Evolutionary conservation across 2,113 vertebrate species (phyloP), one percentile per base, ranked within the genome.

Genomic region (Poeciliopsis occidentalis): DNA sequence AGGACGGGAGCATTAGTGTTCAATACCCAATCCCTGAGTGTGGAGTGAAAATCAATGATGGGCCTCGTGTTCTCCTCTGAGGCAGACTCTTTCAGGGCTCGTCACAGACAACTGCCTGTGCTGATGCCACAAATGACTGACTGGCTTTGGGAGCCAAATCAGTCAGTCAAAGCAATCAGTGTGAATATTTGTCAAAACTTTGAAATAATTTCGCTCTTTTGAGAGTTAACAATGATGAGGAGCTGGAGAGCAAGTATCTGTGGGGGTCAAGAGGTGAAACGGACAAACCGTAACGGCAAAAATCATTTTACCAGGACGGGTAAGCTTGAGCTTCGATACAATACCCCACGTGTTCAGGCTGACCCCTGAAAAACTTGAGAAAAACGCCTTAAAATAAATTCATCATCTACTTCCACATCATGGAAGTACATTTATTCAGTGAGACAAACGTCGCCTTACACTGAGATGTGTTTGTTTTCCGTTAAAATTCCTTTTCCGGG

Each of bases 41-140:
- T 74, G 62, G 61, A 41, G 67, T 37, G 73, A 26, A 51, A 68
- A 74, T 76, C 74, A 6, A 72, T 69, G 13, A 26, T 37, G 68
- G 2, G 60, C 68, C 41, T 76, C 34, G 17, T 34, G 69, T 73
- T 72, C 31, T 73, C 64, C 68, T 30, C 31, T 11, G 30, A 29
- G 68, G 54, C 66, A 66, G 34, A n/a, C 63, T 29, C 63, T 77
- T 75, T 80, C 63, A 75, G 71, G 71, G 72, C 81, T 73, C 30
- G 39, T 62, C 74, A 24, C 71, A 63, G 62, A 63, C 39, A 75
- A 65, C 65, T 32, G 69, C 71, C 47, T 31, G 30, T 60, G 63
- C 70, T 80, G 64, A 75, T 68, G 64, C 44, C 15, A 68, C 22
- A 73, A 10, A 24, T 22, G 27, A 64, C 11, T 27, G n/a, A 64